Conservation (phyloP, 2,888 invertebrate genomes). For the Hydrotaea cyrtoneurina region DNA sequence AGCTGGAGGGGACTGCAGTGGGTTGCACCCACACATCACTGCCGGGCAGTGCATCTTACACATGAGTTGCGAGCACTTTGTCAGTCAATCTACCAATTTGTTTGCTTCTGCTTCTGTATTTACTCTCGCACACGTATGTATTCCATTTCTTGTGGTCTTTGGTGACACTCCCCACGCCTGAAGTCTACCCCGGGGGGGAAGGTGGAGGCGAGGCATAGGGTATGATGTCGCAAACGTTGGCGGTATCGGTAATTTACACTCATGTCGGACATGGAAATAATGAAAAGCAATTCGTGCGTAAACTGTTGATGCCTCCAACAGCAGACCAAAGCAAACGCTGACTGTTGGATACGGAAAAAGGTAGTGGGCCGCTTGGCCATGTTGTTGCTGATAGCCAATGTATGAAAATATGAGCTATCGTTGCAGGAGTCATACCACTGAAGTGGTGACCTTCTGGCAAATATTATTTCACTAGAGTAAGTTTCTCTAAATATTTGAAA, state of each 20-base stretch:
- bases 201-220: neutral
- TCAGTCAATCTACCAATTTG: conserved; percentile 63
- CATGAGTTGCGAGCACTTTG: conserved; percentile 28
- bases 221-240: conserved; percentile 18
- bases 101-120: conserved; percentile 21
- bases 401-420: neutral
- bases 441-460: neutral
- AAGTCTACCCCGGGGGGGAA: neutral
- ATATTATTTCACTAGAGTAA: too few relatives aligned
- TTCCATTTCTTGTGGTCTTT: conserved; percentile 40
- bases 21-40: conserved; percentile 37
- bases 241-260: conserved; percentile 73
- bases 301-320: conserved; percentile 52
- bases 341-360: conserved; percentile 3
- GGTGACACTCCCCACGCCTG: neutral
- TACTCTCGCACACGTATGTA: neutral
- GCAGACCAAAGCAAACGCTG: neutral
- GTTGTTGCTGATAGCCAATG: neutral
- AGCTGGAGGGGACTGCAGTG: neutral
- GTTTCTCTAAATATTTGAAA: too few relatives aligned
- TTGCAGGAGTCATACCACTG: neutral
- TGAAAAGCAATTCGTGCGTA: conserved; percentile 76
- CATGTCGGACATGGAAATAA: conserved; percentile 78
- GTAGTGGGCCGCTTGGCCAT: conserved; percentile 41
- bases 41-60: conserved; percentile 24